Conservation (phyloP, 2,888 invertebrate genomes). For the Flexamia atlantica region DNA sequence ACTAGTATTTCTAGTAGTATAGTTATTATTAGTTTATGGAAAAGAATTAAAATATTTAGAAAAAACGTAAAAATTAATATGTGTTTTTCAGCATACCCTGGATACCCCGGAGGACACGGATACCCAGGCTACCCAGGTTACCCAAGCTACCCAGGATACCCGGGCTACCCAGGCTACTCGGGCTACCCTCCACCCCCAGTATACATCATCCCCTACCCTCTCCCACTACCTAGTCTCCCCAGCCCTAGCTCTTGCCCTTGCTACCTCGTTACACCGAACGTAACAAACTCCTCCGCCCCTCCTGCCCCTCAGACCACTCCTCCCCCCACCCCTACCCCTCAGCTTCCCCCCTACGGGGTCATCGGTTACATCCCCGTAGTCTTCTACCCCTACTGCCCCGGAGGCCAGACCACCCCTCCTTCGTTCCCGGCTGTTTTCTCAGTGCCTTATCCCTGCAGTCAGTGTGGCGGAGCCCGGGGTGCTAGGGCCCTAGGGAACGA, state of each 20-base stretch:
- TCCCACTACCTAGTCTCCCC: conserved; percentile 80
- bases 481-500: conserved; percentile 1
- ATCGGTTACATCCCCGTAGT: conserved; percentile 85
- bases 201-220: conserved; percentile 78
- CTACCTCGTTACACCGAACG: conserved; percentile 79
- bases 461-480: conserved; percentile 74
- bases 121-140: conserved; percentile 64
- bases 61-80: too few species aligned
- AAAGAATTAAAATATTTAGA: too few species aligned
- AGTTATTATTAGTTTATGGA: too few species aligned
- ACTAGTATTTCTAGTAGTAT: too few species aligned
- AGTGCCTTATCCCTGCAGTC: conserved; percentile 80
- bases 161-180: conserved; percentile 66
- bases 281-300: conserved; percentile 73
- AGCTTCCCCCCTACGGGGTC: conserved; percentile 78
- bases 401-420: conserved; percentile 75
- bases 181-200: conserved; percentile 70
- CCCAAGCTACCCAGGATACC: conserved; percentile 68
- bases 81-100: conserved; percentile 39
- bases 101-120: conserved; percentile 3
- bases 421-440: conserved; percentile 80
- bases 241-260: conserved; percentile 82
- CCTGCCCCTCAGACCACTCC: conserved; percentile 62
- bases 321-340: conserved; percentile 71
- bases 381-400: conserved; percentile 83